Evolutionary conservation across 64 coral and sea anemone genomes (phyloP), one percentile per base, ranked within the genome.

Genomic region (Trachythela sp.): DNA sequence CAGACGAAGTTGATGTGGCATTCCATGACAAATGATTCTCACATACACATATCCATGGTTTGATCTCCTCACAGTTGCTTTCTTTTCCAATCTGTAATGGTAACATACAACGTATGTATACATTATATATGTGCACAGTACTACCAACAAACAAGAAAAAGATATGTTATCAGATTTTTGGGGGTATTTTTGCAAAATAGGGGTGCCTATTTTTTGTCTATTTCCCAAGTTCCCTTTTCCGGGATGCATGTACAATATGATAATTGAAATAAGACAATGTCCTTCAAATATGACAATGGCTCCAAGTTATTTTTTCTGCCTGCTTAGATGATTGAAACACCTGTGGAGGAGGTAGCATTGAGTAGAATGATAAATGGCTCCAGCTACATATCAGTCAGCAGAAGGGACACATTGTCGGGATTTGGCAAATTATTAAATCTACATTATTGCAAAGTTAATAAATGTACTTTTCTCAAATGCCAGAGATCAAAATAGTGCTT

Each of bases 401-500:
- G 24, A 26, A 70, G n/a, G n/a, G n/a, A n/a, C n/a, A n/a, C n/a
- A n/a, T n/a, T n/a, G n/a, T n/a, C n/a, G n/a, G n/a, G n/a, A n/a
- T n/a, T n/a, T n/a, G n/a, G n/a, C 26, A 24, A 26, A 20, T n/a
- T n/a, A 10, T 26, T 20, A 18, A 64, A 20, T 64, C 0, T 24
- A 77, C 31, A 11, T 39, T 36, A 6, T 22, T 2, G 2, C 1
- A 13, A 32, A 77, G 31, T 13, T 32, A 14, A 77, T 15, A 36
- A 39, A 77, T 3, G 8, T 32, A 34, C 71, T 31, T 34, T 77
- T 13, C 71, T 31, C 36, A 31, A 77, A 27, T 77, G 24, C 71
- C 24, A 31, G 4, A 77, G 71, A 38, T 77, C 71, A 77, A 77
- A 77, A n/a, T 77, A 77, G 71, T 77, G 71, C 31, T 6, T 77